Conservation (phyloP, 2,113 vertebrate genomes). For the Clarias magur region DNA sequence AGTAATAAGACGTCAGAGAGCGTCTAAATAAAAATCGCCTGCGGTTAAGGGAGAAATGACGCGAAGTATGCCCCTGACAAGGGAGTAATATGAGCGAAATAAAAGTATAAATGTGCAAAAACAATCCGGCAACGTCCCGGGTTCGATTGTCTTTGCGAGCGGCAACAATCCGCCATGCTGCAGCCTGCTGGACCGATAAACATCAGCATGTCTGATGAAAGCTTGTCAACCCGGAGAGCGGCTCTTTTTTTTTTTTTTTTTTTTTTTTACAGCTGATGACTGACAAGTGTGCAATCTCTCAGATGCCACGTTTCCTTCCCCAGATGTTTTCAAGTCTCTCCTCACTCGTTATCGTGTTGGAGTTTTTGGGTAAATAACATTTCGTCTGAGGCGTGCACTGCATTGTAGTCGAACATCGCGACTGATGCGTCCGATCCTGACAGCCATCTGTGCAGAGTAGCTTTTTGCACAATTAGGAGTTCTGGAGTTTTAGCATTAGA, state of each 20-base stretch:
- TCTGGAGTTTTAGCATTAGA: conserved; percentile 38
- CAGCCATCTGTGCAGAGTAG: conserved; percentile 55
- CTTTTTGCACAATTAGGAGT: conserved; percentile 45
- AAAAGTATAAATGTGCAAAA: conserved; percentile 15
- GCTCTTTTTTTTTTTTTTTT: neutral
- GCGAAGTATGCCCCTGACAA: neutral
- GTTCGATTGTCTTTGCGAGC: conserved; percentile 23
- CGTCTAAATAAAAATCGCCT: neutral
- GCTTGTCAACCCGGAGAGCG: conserved; percentile 42
- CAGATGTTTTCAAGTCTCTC: conserved; percentile 50
- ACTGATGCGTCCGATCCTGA: conserved; percentile 45
- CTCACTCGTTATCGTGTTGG: conserved; percentile 20
- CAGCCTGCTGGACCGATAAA: conserved; percentile 38
- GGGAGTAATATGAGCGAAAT: neutral
- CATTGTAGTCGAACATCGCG: conserved; percentile 35
- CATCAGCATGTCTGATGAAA: conserved; percentile 44
- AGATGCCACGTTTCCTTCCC: conserved; percentile 37
- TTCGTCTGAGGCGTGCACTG: conserved; percentile 24
- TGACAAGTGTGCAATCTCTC: conserved; percentile 51
- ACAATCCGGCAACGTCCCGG: neutral
- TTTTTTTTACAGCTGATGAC: conserved; percentile 45
- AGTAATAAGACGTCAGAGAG: neutral
- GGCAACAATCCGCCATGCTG: conserved; percentile 29
- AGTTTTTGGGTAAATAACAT: conserved; percentile 25
- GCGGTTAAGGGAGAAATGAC: neutral